Evolutionary conservation across 2,113 vertebrate species (phyloP).

Genomic region (Raphicerus campestris): DNA sequence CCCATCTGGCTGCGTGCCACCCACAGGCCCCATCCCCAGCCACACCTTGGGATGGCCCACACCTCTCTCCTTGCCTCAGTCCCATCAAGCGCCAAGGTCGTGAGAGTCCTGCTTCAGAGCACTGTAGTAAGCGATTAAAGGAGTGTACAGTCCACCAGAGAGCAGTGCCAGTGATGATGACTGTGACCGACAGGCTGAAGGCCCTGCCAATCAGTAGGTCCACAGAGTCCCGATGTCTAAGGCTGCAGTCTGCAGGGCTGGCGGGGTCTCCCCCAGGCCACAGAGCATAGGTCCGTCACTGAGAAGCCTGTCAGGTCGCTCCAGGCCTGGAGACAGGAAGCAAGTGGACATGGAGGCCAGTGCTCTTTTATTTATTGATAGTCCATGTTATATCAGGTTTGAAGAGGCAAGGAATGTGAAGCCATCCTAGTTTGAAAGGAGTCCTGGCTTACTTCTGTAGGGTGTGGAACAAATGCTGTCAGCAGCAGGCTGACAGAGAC

Average conservation of each 20-base stretch:
- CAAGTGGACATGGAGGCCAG: neutral
- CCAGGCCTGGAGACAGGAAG: neutral
- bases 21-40: neutral
- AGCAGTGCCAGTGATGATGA: neutral
- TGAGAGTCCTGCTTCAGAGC: neutral
- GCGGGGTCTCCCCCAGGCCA: neutral
- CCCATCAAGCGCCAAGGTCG: neutral
- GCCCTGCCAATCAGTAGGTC: neutral
- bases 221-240: neutral
- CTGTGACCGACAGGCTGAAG: neutral
- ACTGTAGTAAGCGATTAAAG: neutral
- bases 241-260: neutral
- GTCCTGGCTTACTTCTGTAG: neutral
- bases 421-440: neutral
- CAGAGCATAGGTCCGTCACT: neutral
- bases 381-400: neutral
- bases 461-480: neutral
- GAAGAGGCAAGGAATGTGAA: neutral
- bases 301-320: neutral
- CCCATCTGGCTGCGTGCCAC: neutral
- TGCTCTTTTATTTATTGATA: neutral
- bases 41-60: neutral
- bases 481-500: neutral
- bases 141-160: neutral
- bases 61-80: neutral